phyloP scores from a whole-genome alignment of 2,888 invertebrate species.

The Galerucella calmariensis region DNA sequence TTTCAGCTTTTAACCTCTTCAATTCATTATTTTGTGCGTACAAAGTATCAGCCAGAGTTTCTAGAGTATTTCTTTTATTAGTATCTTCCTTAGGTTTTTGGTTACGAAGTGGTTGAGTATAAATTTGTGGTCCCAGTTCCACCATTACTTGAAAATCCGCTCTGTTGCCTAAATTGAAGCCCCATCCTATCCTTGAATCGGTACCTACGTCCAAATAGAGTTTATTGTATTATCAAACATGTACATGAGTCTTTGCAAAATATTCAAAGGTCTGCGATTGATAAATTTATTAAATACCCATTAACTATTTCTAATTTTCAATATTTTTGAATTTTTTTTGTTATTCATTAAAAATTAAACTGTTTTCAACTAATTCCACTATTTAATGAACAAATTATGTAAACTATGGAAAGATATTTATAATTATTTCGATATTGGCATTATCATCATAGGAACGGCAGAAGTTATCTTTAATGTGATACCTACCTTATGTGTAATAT shows the following conservation, averaged over 20 bases:
- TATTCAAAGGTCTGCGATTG: no score
- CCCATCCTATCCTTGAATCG: constrained; percentile 82
- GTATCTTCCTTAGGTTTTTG: constrained; percentile 56
- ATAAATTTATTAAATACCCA: no score
- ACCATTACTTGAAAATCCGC: constrained; percentile 83
- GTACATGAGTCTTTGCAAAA: background rate
- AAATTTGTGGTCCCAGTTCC: constrained; percentile 82
- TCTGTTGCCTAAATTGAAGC: constrained; percentile 83
- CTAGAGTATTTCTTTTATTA: constrained; percentile 66
- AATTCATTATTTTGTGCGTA: constrained; percentile 64
- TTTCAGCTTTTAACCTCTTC: constrained; percentile 45
- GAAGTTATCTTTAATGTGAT: no score
- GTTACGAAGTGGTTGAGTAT: constrained; percentile 76
- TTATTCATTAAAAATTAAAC: no score
- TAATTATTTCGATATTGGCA: no score
- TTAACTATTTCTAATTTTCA: no score
- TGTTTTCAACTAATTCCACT: no score
- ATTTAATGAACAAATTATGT: no score
- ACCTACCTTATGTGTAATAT: no score
- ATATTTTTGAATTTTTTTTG: no score
- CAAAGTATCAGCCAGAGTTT: constrained; percentile 57
- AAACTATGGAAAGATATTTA: no score
- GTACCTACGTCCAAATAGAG: constrained; percentile 70
- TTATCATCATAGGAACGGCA: no score
- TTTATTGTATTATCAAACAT: background rate